A percentile compares a stretch with the other conserved stretches of the same genome.
phyloP scores from a whole-genome alignment of 2,797 vertebrate genomes.

The Smutsia gigantea region DNA sequence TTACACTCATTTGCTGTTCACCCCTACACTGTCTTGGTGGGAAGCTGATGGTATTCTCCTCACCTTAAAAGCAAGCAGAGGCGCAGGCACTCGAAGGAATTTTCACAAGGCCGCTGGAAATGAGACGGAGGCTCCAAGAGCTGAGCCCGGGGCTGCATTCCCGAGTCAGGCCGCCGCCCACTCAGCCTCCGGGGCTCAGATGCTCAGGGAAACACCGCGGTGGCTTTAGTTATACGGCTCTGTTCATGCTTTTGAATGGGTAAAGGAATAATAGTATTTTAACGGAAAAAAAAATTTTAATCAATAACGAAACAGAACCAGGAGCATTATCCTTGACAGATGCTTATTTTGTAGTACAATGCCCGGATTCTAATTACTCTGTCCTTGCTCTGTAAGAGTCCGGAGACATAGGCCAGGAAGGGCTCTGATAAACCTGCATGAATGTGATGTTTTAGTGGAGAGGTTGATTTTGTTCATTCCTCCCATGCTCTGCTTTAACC shows the following conservation, averaged over 20 bases:
- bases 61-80: conserved; percentile 51
- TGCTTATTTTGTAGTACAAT: background rate
- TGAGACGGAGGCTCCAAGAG: background rate
- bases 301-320: conserved; percentile 12
- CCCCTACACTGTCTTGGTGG: background rate
- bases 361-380: background rate
- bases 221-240: background rate
- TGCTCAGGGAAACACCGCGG: background rate
- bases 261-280: background rate
- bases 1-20: background rate
- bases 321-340: background rate
- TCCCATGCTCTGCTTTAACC: background rate
- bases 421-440: background rate
- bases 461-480: background rate
- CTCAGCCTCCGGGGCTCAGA: background rate
- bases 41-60: conserved; percentile 39
- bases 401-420: background rate
- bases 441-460: background rate
- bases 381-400: background rate
- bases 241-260: background rate
- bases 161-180: background rate
- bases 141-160: background rate
- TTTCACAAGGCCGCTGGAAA: conserved; percentile 70
- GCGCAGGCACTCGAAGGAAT: background rate
- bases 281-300: background rate